Evolutionary conservation across 2,888 invertebrate species (phyloP).

Genomic region (Allolobophora icterica): DNA sequence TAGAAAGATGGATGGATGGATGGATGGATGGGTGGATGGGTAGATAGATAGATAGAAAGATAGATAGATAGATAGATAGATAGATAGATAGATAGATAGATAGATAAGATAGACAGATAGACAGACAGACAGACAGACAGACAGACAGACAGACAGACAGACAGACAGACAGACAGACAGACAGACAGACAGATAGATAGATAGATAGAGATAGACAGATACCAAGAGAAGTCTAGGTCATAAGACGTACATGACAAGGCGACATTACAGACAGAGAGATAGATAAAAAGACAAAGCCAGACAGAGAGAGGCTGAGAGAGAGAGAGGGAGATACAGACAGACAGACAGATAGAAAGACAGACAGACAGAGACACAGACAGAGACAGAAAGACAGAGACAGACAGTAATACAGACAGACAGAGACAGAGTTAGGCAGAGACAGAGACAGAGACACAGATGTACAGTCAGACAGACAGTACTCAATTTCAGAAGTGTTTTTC

Average conservation of each 20-base stretch:
- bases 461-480: no score
- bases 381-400: background rate
- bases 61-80: background rate
- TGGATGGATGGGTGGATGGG: background rate
- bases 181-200: no score
- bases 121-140: background rate
- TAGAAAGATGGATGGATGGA: background rate
- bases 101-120: no score
- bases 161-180: background rate
- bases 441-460: background rate
- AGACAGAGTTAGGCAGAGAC: background rate
- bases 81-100: no score
- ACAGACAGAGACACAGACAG: background rate
- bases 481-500: background rate
- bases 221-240: no score
- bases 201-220: no score
- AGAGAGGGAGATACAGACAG: background rate
- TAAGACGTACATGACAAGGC: no score
- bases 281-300: no score
- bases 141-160: constrained; percentile 14
- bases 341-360: background rate
- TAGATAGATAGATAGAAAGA: background rate
- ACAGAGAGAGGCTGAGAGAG: background rate
- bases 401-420: constrained; percentile 13
- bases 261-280: no score